Conservation (phyloP, 2,113 vertebrate genomes). For the Microcebus lehilahytsara region DNA sequence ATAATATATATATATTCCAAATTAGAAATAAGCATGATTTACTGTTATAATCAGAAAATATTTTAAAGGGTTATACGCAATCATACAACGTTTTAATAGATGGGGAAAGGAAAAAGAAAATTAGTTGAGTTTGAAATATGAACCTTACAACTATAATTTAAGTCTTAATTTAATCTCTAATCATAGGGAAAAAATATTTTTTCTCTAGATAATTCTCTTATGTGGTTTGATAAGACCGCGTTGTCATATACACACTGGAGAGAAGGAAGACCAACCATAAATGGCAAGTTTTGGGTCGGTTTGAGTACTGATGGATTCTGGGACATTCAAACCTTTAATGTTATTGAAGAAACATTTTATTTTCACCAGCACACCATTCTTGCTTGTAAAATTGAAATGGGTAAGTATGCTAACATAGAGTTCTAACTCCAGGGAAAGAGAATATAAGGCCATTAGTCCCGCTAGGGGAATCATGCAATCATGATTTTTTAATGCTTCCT, state of each 20-base stretch:
- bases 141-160: background rate
- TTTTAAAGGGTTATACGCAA: background rate
- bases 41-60: constrained; percentile 26
- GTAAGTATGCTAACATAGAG: constrained; percentile 80
- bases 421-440: background rate
- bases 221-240: constrained; percentile 92
- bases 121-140: constrained; percentile 29
- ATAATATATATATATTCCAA: constrained; percentile 26
- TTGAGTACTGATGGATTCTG: constrained; percentile 88
- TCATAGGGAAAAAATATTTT: constrained; percentile 21
- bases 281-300: constrained; percentile 87
- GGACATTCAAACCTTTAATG: constrained; percentile 83
- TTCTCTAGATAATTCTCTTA: constrained; percentile 87
- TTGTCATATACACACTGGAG: constrained; percentile 95
- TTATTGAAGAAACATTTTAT: constrained; percentile 63
- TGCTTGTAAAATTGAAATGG: constrained; percentile 94
- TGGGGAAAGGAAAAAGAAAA: background rate
- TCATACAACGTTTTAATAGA: background rate
- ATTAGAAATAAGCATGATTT: constrained; percentile 21
- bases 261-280: constrained; percentile 86
- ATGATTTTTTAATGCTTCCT: background rate
- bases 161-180: constrained; percentile 55
- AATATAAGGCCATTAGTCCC: background rate
- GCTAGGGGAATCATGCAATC: background rate
- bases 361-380: constrained; percentile 90